A percentile compares a stretch with the other conserved stretches of the same genome.
Evolutionary conservation across 2,888 invertebrate genomes (phyloP).

Genomic region (Podotricha telesiphe): DNA sequence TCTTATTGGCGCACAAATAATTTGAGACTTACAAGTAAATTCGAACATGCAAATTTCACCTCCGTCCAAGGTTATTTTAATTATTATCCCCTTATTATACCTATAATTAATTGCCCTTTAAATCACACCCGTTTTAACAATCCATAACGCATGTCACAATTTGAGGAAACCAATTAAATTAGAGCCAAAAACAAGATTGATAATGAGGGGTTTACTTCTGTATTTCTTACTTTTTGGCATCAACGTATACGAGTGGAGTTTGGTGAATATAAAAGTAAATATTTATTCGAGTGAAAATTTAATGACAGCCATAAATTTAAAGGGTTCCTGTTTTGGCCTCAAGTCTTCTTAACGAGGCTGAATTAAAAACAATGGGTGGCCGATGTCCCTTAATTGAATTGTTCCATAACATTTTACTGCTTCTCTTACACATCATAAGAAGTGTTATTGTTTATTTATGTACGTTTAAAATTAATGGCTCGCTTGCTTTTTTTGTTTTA

Average conservation of each 20-base stretch:
- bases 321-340: slow-evolving; percentile 55
- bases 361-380: slow-evolving; percentile 73
- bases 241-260: slow-evolving; percentile 55
- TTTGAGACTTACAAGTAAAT: slow-evolving; percentile 8
- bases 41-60: slow-evolving; percentile 63
- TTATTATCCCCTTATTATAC: slow-evolving; percentile 51
- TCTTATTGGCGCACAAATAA: slow-evolving; percentile 58
- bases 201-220: slow-evolving; percentile 58
- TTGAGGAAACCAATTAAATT: slow-evolving; percentile 70
- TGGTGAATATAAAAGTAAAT: slow-evolving; percentile 64
- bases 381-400: slow-evolving; percentile 58
- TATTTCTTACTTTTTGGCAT: slow-evolving; percentile 52
- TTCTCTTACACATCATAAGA: slow-evolving; percentile 38
- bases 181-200: slow-evolving; percentile 56
- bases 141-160: slow-evolving; percentile 52
- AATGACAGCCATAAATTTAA: slow-evolving; percentile 73
- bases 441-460: slow-evolving; percentile 23
- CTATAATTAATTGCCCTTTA: slow-evolving; percentile 55
- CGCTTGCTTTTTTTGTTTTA: not conserved
- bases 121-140: slow-evolving; percentile 51
- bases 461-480: slow-evolving; percentile 11
- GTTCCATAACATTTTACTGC: slow-evolving; percentile 49
- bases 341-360: slow-evolving; percentile 67
- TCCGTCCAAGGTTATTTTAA: slow-evolving; percentile 42
- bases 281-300: slow-evolving; percentile 54